A percentile compares a stretch with the other conserved stretches of the same genome.
Conservation (phyloP, 2,888 invertebrate species). For the Trichopria drosophilae region DNA sequence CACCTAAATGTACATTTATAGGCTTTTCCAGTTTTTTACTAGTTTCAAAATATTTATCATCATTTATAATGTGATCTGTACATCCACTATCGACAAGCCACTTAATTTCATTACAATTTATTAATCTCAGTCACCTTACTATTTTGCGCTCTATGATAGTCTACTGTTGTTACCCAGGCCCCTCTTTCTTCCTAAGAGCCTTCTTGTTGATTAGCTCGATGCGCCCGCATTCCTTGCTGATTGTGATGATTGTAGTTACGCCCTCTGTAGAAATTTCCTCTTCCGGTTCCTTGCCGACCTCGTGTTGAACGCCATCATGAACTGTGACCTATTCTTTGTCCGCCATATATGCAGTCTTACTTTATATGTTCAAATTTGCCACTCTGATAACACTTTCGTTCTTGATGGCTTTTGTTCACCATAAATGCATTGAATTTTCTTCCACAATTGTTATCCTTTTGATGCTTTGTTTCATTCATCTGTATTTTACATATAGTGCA, state of each 20-base stretch:
- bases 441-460: conserved; percentile 7
- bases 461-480: conserved; percentile 27
- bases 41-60: conserved; percentile 20
- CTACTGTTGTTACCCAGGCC: conserved; percentile 11
- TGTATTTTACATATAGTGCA: conserved; percentile 37
- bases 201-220: conserved; percentile 1
- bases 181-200: conserved; percentile 3
- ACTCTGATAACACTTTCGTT: conserved; percentile 18
- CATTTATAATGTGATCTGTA: conserved; percentile 22
- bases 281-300: conserved; percentile 11
- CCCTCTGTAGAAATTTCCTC: conserved; percentile 11
- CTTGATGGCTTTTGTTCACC: conserved; percentile 12
- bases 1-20: conserved; percentile 11
- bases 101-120: conserved; percentile 8
- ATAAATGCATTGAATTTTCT: conserved; percentile 27
- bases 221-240: neutral
- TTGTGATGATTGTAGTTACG: neutral
- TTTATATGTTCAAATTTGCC: conserved; percentile 33
- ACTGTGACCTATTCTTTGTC: conserved; percentile 6
- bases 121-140: neutral
- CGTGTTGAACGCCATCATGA: conserved; percentile 12
- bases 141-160: neutral
- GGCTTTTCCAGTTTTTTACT: conserved; percentile 8
- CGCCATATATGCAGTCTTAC: conserved; percentile 26
- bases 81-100: conserved; percentile 14